Evolutionary conservation across 30 jellyfish, hydroid and myxozoan genomes (phyloP), one percentile per base, ranked within the genome.

Genomic region (Catostylus mosaicus): DNA sequence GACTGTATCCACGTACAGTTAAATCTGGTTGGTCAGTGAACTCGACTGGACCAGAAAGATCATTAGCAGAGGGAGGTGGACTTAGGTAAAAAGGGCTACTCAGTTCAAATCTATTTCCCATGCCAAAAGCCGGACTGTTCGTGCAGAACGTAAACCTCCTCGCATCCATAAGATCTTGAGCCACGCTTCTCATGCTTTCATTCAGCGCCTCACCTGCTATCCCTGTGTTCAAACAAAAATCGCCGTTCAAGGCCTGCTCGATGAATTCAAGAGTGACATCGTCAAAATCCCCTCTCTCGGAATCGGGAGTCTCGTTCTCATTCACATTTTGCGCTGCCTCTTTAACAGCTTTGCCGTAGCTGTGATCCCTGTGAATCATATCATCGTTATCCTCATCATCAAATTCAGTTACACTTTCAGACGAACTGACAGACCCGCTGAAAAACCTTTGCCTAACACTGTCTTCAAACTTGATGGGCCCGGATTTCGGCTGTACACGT

Each of bases 41-140:
- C 35, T 82, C 91, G 45, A 76, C 89, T 14, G 96, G 92, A 32
- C 90, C 90, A 1, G 87, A 73, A 23, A 77, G 47, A 32, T 85
- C 96, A 54, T 85, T 88, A 20, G 97, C 93, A 27, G 97, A 88
- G 0, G 89, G 97, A 52, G 99, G 99, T 32, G 99, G 99, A 61
- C 96, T 81, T 62, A 95, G 66, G 71, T 95, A 94, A 47, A 80
- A 86, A 8, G 99, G 97, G 57, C 98, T 83, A 71, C 98, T 74
- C 70, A 89, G 70, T 34, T 88, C 90, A 65, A 85, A 63, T 24
- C 91, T 89, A 31, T 82, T 73, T 22, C 82, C 30, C 16, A 89
- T 47, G 30, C 95, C 73, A 40, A 88, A 78, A 23, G 31, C 56
- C 74, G 96, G 82, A 61, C 96, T 88, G 83, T 84, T 90, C 64